Base-by-base conservation (phyloP, 2,888 invertebrate species). In the Melanargia galathea region DNA sequence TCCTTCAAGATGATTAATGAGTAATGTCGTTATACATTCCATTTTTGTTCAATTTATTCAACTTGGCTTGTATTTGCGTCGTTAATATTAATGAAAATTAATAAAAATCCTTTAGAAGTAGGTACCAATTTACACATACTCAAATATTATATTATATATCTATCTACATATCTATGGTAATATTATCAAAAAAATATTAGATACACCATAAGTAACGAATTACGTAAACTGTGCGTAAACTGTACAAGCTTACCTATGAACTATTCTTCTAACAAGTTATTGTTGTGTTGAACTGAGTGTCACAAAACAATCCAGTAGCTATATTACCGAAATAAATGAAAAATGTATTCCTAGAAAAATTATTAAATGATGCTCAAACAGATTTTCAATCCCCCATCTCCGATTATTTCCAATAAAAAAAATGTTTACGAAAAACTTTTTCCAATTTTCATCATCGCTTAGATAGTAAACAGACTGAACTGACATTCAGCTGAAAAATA, bases 401-500 rank as follows among this genome's bases (percentile, higher is more conserved):
- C 16, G 16, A 43, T 10, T 45, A n/a, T 45, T 43, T 48, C n/a
- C n/a, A 13, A 24, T n/a, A 13, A 24, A 8, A 11, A 46, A 46
- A 22, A 22, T 11, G n/a, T 18, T 24, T 7, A 26, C 8, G 8
- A 26, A 30, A 33, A 33, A 52, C 18, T 33, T 51, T 33, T 18
- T 11, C 20, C 10, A 33, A 52, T 8, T 49, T n/a, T 8, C 16
- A 7, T 51, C 16, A 33, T 18, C 11, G 8, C 35, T 7, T 45
- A 4, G 16, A 43, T 43, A 45, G 56, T 18, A 56, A 45, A 45
- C 56, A 56, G 7, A 56, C 30, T 30, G 30, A 56, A 13, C 43
- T 30, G 30, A 20, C 26, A 18, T 40, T 33, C 26, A 56, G 6
- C 43, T 56, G 56, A 56, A 56, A 55, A 56, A 56, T 56, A 56